A percentile compares a stretch with the other conserved stretches of the same genome.
Conservation (phyloP, 2,113 vertebrate genomes). For the Anthoscopus minutus region DNA sequence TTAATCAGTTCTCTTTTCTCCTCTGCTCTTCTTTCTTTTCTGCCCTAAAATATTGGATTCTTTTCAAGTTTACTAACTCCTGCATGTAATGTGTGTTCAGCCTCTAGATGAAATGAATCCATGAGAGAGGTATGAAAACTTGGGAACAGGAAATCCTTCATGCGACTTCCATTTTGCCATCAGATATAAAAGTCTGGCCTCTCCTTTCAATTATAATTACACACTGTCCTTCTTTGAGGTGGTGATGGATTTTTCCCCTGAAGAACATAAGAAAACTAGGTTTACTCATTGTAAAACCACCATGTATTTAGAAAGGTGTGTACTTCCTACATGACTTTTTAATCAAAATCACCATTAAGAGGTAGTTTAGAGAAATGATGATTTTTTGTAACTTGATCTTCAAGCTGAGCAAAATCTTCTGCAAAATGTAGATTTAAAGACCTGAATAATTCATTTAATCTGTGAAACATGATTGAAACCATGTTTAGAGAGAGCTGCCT, state of each 20-base stretch:
- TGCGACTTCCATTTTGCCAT: background rate
- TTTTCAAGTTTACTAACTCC: background rate
- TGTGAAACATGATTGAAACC: constrained; percentile 56
- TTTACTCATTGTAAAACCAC: background rate
- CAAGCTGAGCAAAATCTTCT: constrained; percentile 26
- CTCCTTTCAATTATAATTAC: background rate
- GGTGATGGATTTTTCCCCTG: background rate
- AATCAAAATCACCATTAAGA: constrained; percentile 4
- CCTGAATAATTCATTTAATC: constrained; percentile 65
- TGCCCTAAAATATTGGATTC: background rate
- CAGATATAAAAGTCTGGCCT: background rate
- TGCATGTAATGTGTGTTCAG: background rate
- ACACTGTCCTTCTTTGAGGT: background rate
- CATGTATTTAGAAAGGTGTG: background rate
- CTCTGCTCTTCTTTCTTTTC: background rate
- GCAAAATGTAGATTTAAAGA: constrained; percentile 53
- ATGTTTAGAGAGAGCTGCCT: constrained; percentile 55
- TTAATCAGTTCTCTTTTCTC: background rate
- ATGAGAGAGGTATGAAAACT: background rate
- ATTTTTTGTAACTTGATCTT: constrained; percentile 31
- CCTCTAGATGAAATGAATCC: background rate
- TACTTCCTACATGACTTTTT: background rate
- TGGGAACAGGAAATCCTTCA: background rate
- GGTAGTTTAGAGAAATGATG: constrained; percentile 17
- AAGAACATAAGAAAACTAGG: background rate